These are phyloP conservation scores for Cephalopholis sonnerati DNA, from an alignment of 2,113 vertebrate genomes.

Conservation along the genomic window DNA sequence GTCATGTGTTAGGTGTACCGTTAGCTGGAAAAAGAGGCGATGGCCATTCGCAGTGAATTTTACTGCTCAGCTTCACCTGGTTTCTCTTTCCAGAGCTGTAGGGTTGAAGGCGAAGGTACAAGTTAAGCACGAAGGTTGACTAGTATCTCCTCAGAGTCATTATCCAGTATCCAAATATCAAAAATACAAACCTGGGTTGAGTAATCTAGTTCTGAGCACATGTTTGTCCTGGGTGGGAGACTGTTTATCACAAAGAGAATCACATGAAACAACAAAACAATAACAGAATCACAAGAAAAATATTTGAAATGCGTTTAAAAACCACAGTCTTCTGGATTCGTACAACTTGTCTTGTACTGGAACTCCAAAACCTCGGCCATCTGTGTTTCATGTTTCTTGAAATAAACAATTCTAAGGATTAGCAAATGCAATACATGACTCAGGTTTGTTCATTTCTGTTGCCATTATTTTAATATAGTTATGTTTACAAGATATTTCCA, in stretches of 20 bases:
- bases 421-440: slow-evolving; percentile 25
- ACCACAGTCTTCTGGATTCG: not conserved
- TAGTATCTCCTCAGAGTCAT: not conserved
- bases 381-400: slow-evolving; percentile 26
- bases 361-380: not conserved
- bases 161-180: not conserved
- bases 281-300: not conserved
- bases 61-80: slow-evolving; percentile 59
- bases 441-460: slow-evolving; percentile 15
- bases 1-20: slow-evolving; percentile 53
- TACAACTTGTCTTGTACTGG: not conserved
- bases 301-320: not conserved
- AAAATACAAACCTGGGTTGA: not conserved
- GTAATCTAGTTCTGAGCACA: not conserved
- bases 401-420: slow-evolving; percentile 32
- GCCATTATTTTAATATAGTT: slow-evolving; percentile 25
- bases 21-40: slow-evolving; percentile 29
- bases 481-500: slow-evolving; percentile 8
- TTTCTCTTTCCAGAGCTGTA: slow-evolving; percentile 58
- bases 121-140: slow-evolving; percentile 2
- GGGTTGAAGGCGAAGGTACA: not conserved
- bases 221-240: not conserved
- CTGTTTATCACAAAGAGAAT: not conserved
- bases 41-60: slow-evolving; percentile 32
- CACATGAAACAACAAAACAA: not conserved